These are phyloP conservation scores for Sula dactylatra DNA, from an alignment of 2,113 vertebrate species.

Conservation along the genomic window DNA sequence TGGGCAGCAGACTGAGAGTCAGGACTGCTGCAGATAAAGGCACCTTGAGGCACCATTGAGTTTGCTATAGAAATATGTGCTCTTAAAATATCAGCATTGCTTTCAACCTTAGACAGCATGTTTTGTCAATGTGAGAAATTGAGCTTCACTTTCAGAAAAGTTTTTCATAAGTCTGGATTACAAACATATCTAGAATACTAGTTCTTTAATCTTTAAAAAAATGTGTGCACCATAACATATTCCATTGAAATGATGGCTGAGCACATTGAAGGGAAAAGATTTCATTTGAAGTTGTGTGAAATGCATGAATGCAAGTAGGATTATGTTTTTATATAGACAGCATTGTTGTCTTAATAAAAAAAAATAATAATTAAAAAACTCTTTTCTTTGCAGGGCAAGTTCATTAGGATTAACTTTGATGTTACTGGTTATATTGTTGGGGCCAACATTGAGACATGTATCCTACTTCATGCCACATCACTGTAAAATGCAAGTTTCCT, in stretches of 20 bases:
- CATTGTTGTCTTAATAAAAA: not conserved
- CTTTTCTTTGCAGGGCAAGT: slow-evolving; percentile 86
- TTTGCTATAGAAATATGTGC: not conserved
- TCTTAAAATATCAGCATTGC: not conserved
- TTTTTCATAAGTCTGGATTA: not conserved
- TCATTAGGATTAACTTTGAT: slow-evolving; percentile 98
- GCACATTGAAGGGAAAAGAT: not conserved
- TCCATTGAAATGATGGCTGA: not conserved
- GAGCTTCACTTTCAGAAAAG: not conserved
- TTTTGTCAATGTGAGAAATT: not conserved
- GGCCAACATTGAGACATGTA: slow-evolving; percentile 99
- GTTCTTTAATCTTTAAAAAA: too few species aligned
- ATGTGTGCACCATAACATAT: fast-evolving
- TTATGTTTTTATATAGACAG: not conserved
- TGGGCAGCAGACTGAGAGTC: not conserved
- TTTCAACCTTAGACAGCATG: not conserved
- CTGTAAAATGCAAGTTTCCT: not conserved
- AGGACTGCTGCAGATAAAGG: not conserved
- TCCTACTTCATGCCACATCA: slow-evolving; percentile 70
- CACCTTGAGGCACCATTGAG: not conserved
- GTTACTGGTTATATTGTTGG: slow-evolving; percentile 98
- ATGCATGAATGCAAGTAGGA: too few species aligned
- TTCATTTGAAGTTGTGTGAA: not conserved
- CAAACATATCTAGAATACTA: fast-evolving
- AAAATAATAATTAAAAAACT: not conserved